A percentile compares a stretch with the other conserved stretches of the same genome.
Evolutionary conservation across 2,797 vertebrate genomes (phyloP).

Genomic region (Momotus momota): DNA sequence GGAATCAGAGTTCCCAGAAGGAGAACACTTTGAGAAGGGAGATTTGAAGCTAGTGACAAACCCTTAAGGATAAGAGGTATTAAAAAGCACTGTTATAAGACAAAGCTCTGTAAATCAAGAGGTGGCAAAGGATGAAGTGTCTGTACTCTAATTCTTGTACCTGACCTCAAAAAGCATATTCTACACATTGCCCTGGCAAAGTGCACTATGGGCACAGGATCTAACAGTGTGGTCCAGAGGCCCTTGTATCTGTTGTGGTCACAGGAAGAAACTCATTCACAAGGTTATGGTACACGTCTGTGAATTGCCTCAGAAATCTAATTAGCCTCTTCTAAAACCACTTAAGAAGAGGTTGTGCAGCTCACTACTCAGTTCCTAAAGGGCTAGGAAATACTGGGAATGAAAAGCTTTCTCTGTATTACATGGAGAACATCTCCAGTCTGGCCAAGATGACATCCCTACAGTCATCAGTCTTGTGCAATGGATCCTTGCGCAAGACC

Average conservation of each 20-base stretch:
- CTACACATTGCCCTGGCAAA: background rate
- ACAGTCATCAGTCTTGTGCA: background rate
- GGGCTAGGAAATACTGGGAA: background rate
- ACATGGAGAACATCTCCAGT: background rate
- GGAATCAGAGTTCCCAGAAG: background rate
- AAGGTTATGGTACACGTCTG: background rate
- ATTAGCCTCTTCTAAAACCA: background rate
- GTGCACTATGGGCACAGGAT: background rate
- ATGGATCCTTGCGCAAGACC: background rate
- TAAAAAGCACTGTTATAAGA: background rate
- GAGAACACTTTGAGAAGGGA: background rate
- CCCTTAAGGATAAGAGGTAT: background rate
- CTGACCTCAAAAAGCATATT: background rate
- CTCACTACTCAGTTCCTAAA: background rate
- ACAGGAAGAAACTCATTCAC: background rate
- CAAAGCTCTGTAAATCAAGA: background rate
- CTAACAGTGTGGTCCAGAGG: background rate
- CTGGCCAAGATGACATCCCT: background rate
- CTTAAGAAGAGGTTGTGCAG: background rate
- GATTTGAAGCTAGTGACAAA: background rate
- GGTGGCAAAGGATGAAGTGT: background rate
- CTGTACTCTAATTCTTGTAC: background rate
- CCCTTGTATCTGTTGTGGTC: background rate
- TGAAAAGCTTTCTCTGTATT: background rate
- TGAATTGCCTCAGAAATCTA: background rate